These are phyloP conservation scores for Tringa solitaria DNA, from an alignment of 2,113 vertebrate genomes.

Conservation along the genomic window DNA sequence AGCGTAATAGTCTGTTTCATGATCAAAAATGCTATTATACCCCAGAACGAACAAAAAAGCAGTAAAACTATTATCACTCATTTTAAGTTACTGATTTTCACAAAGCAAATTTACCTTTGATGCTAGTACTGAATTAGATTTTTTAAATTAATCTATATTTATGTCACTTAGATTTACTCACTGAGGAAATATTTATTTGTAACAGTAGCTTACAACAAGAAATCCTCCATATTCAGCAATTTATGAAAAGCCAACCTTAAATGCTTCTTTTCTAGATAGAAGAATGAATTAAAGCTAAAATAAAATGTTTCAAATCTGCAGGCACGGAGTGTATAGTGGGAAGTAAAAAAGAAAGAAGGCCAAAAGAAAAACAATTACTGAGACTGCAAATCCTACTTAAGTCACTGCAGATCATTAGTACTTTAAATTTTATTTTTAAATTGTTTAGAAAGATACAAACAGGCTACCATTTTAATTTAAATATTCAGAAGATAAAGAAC, in stretches of 20 bases:
- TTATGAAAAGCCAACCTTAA: not conserved
- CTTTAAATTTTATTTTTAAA: not conserved
- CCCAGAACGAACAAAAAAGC: not conserved
- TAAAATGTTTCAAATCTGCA: not conserved
- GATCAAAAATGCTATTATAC: not conserved
- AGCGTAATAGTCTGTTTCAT: slow-evolving; percentile 15
- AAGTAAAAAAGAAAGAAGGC: too few relatives aligned
- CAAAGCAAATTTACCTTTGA: not conserved
- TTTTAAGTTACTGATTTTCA: not conserved
- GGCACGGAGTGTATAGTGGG: not conserved
- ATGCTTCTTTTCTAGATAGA: not conserved
- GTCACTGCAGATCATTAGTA: not conserved
- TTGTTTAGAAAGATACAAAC: not conserved
- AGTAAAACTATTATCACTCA: not conserved
- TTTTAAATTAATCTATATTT: not conserved
- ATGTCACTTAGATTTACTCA: not conserved
- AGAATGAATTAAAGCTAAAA: not conserved
- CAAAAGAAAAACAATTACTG: not conserved
- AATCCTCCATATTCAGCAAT: not conserved
- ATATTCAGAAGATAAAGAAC: not conserved
- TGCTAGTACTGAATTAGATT: not conserved
- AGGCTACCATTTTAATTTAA: not conserved
- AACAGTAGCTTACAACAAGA: not conserved
- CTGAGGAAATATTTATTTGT: not conserved
- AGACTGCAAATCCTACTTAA: not conserved